Evolutionary conservation across 2,113 vertebrate species (phyloP), one percentile per base, ranked within the genome.

Genomic region (Pollimyrus isidori): DNA sequence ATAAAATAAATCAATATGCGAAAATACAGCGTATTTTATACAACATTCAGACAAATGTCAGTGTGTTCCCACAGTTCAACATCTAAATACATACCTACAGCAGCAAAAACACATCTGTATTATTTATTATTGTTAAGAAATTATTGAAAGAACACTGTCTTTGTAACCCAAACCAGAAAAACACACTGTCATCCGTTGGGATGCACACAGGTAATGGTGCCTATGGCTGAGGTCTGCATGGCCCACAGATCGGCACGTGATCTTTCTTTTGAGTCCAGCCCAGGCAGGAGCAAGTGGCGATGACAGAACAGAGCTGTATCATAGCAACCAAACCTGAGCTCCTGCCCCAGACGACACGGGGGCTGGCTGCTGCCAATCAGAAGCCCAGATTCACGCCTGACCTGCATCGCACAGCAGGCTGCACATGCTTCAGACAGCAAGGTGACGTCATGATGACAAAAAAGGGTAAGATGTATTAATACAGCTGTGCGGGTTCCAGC

Each of bases 1-100:
- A 91, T 42, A 10, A 50, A 4, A 7, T 49, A 50, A 23, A 86
- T 96, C 95, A 94, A 96, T 96, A 94, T 90, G 53, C 93, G 90
- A 90, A 93, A 94, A 92, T 90, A 92, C 92, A 4, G n/a, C 7
- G n/a, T n/a, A 26, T 65, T 65, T 26, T 65, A 26, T 65, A 30
- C n/a, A n/a, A 69, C 30, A n/a, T 30, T 69, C n/a, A 69, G 62
- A 69, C 10, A 69, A 69, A 30, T 69, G 7, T 69, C 62, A 65
- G 62, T 30, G 62, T 30, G 65, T 73, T 35, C 30, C n/a, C 69
- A 73, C 10, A 30, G 30, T 62, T 26, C 13, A 21, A 35, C 35
- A 82, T 45, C 42, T 73, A 39, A 73, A 73, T 73, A 30, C 69
- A 73, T 23, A 62, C 2, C 21, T 7, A 62, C 23, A n/a, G 76